Evolutionary conservation across 2,888 invertebrate genomes (phyloP), one percentile per base, ranked within the genome.

Genomic region (Drosophila falleni): DNA sequence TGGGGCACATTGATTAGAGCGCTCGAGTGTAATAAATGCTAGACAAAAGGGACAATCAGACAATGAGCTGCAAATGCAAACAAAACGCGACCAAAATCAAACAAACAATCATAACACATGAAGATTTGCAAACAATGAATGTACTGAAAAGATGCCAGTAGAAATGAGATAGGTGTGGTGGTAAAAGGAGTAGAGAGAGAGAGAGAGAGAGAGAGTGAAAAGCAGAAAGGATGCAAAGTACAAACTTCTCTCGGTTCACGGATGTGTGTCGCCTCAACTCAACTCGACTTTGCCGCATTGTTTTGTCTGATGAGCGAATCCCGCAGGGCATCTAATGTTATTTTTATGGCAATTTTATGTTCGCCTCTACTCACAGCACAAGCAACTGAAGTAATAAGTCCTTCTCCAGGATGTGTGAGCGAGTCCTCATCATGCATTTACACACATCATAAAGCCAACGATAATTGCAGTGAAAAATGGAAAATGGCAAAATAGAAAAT

Each of bases 271-370:
- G 61, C 41, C 50, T 39, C 31, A 16, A 47, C 26, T 37, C 19
- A 9, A 15, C 53, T 47, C 56, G 55, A 53, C 47, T 63, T 42
- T 53, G 68, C 26, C 63, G 64, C 74, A 78, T 78, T 78, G 80
- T 75, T 75, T 74, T 73, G 66, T 49, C 75, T 75, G 75, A 71
- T 75, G 78, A 75, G 72, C 70, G 61, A 64, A 42, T 72, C 74
- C 80, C 81, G 44, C 46, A 67, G 76, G 80, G 74, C 72, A 81
- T 80, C 70, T 75, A 78, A 74, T 71, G 63, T 70, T 75, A 75
- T 81, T 75, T 84, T 75, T 74, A 69, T 73, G 75, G 75, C 84
- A 78, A 80, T 79, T 81, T 80, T 81, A 79, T 79, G 76, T 72
- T 56, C 49, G 49, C 63, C 63, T 55, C 42, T 15, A 35, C 13